Evolutionary conservation across 92 coral and sea anemone species (phyloP).

Genomic region (Zoanthus solanderi): DNA sequence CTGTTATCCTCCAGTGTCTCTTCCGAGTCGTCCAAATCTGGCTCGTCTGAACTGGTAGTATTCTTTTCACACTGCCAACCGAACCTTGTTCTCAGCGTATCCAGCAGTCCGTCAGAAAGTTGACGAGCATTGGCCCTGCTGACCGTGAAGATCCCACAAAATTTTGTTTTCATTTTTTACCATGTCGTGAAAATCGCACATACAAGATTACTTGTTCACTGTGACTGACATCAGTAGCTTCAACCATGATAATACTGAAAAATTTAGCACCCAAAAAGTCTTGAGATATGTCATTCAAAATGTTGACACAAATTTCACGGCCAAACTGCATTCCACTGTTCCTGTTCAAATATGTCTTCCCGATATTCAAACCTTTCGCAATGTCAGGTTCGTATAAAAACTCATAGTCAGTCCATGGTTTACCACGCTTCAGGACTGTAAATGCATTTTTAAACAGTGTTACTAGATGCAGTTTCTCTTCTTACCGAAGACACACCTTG

Average conservation of each 20-base stretch:
- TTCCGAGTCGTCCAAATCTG: conserved; percentile 16
- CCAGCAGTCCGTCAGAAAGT: conserved; percentile 53
- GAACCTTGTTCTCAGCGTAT: conserved; percentile 44
- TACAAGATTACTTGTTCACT: conserved; percentile 51
- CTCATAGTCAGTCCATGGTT: conserved; percentile 48
- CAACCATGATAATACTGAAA: conserved; percentile 52
- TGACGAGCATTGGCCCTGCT: conserved; percentile 57
- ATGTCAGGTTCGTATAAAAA: conserved; percentile 56
- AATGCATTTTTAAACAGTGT: conserved; percentile 42
- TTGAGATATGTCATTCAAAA: conserved; percentile 51
- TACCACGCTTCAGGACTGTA: conserved; percentile 28
- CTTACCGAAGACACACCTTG: conserved; percentile 34
- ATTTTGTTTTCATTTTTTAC: conserved; percentile 42
- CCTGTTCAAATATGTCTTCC: conserved; percentile 2
- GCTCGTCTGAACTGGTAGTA: conserved; percentile 47
- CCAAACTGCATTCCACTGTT: conserved; percentile 55
- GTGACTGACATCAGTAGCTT: conserved; percentile 55
- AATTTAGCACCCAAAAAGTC: conserved; percentile 54
- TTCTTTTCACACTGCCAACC: conserved; percentile 42
- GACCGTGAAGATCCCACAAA: conserved; percentile 62
- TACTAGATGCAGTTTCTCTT: conserved; percentile 20
- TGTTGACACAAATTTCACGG: conserved; percentile 53
- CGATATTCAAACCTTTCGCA: conserved; percentile 44
- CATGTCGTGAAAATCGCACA: conserved; percentile 53
- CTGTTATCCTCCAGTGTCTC: conserved; percentile 30